phyloP scores from a whole-genome alignment of 2,888 invertebrate species.

The Ennomos quercinarius region DNA sequence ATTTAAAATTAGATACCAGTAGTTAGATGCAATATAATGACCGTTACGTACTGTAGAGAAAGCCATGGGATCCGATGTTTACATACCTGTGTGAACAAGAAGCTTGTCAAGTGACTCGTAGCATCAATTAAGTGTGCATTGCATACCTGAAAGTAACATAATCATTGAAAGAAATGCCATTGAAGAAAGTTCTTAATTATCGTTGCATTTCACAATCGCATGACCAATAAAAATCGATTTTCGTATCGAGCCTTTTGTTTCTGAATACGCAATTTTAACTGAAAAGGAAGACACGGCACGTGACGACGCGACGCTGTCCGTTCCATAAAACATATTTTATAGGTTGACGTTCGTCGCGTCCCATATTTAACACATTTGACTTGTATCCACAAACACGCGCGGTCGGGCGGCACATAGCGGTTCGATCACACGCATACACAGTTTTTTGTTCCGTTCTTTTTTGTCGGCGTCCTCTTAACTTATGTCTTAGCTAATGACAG shows the following conservation, averaged over 20 bases:
- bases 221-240: no score
- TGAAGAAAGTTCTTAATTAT: conserved; percentile 19
- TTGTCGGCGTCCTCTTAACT: conserved; percentile 71
- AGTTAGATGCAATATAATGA: conserved; percentile 41
- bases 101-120: conserved; percentile 17
- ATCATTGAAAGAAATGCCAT: conserved; percentile 26
- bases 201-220: no score
- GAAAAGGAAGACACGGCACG: background rate
- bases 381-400: conserved; percentile 78
- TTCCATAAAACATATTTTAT: conserved; percentile 49
- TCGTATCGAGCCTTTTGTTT: no score
- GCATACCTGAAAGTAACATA: conserved; percentile 20
- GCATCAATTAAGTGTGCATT: conserved; percentile 22
- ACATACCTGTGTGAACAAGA: conserved; percentile 12
- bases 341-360: conserved; percentile 47
- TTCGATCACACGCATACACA: conserved; percentile 64
- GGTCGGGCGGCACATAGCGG: conserved; percentile 66
- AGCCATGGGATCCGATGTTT: conserved; percentile 28
- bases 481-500: conserved; percentile 78
- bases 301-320: conserved; percentile 29
- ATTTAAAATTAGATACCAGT: conserved; percentile 45
- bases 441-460: conserved; percentile 60
- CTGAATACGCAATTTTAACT: no score
- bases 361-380: conserved; percentile 79
- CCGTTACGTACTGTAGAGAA: conserved; percentile 39